Conservation (phyloP, 2,888 invertebrate genomes). For the Elysia crispata region DNA sequence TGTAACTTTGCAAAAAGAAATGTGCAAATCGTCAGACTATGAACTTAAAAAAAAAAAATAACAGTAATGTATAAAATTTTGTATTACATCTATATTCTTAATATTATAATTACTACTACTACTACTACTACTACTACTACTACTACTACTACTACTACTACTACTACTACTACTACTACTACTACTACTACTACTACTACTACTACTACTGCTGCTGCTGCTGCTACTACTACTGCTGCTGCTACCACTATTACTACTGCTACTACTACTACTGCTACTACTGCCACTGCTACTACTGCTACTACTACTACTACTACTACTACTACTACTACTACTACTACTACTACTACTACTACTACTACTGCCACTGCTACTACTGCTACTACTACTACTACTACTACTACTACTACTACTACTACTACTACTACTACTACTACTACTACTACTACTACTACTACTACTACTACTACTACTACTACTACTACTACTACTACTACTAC, state of each 20-base stretch:
- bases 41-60: not conserved
- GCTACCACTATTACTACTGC: not conserved
- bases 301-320: slow-evolving; percentile 13
- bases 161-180: slow-evolving; percentile 6
- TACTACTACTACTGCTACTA: slow-evolving; percentile 10
- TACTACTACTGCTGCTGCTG: slow-evolving; percentile 14
- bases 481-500: not conserved
- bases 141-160: slow-evolving; percentile 17
- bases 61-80: not conserved
- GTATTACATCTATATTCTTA: not conserved
- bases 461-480: slow-evolving; percentile 1
- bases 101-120: not conserved
- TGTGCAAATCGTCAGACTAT: too few relatives aligned
- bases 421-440: slow-evolving; percentile 17
- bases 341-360: slow-evolving; percentile 16
- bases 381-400: slow-evolving; percentile 20
- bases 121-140: slow-evolving; percentile 6
- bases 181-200: slow-evolving; percentile 12
- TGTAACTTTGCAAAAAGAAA: too few relatives aligned
- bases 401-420: slow-evolving; percentile 34
- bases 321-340: slow-evolving; percentile 11
- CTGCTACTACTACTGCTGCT: not conserved
- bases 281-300: slow-evolving; percentile 6
- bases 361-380: not conserved
- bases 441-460: slow-evolving; percentile 12